A percentile compares a stretch with the other conserved stretches of the same genome.
These are phyloP conservation scores for Operophtera brumata DNA, from an alignment of 2,888 invertebrate genomes.

Conservation along the genomic window DNA sequence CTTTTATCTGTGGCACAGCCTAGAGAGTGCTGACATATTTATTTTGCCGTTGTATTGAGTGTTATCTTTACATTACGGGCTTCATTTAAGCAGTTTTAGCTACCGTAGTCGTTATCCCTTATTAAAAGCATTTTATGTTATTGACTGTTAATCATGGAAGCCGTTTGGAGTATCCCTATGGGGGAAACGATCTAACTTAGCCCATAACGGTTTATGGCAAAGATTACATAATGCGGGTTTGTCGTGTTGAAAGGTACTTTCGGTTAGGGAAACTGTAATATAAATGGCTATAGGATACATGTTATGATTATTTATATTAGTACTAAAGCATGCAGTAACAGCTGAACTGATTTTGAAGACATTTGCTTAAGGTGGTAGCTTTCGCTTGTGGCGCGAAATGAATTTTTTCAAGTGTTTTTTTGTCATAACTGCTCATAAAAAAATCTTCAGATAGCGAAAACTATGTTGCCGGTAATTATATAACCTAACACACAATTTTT, in stretches of 20 bases:
- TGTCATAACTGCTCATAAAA: no score
- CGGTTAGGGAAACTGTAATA: constrained; percentile 5
- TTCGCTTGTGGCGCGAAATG: no score
- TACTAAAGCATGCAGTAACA: background rate
- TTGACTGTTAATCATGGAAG: constrained; percentile 58
- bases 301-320: background rate
- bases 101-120: constrained; percentile 35
- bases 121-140: constrained; percentile 48
- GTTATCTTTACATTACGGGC: no score
- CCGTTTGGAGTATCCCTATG: constrained; percentile 39
- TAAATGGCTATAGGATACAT: background rate
- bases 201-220: constrained; percentile 52
- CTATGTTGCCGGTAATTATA: no score
- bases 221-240: constrained; percentile 49
- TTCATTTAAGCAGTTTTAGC: background rate
- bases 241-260: constrained; percentile 48
- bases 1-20: no score
- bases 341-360: no score
- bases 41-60: no score
- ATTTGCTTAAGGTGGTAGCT: no score
- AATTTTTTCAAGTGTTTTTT: no score
- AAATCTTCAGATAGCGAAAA: no score
- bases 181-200: constrained; percentile 56
- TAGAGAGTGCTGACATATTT: no score
- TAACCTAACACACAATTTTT: no score